Evolutionary conservation across 2,888 invertebrate species (phyloP).

Genomic region (Pachymerium ferrugineum): DNA sequence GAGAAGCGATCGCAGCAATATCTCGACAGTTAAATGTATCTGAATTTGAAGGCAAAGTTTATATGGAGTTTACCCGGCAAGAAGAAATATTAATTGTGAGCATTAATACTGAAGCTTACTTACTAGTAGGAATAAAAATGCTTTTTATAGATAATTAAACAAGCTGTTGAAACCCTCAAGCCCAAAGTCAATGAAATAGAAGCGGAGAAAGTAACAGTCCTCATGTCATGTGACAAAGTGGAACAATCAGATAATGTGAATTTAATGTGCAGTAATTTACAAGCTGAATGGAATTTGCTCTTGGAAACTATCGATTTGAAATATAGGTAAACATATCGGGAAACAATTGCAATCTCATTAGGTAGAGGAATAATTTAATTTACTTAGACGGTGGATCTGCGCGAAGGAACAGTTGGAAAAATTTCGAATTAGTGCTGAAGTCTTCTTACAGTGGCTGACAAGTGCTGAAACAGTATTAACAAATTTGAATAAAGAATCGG

Average conservation of each 20-base stretch:
- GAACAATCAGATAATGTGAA: not conserved
- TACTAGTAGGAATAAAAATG: too few relatives aligned
- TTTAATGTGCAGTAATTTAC: not conserved
- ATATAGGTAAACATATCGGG: not conserved
- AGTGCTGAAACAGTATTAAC: not conserved
- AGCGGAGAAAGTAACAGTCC: not conserved
- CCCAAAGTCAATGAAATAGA: not conserved
- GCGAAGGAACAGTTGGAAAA: not conserved
- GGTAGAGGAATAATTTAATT: not conserved
- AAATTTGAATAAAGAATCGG: not conserved
- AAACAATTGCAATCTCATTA: not conserved
- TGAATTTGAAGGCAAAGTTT: constrained; percentile 58
- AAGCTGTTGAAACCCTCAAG: not conserved
- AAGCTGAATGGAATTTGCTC: not conserved
- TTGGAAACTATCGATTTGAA: not conserved
- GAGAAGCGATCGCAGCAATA: constrained; percentile 54
- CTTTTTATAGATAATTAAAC: not conserved
- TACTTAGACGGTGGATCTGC: not conserved
- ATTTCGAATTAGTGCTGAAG: not conserved
- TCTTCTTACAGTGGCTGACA: not conserved
- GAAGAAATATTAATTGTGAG: constrained; percentile 55
- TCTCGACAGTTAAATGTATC: constrained; percentile 53
- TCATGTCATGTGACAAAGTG: not conserved
- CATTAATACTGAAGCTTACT: not conserved
- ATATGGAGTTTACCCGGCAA: constrained; percentile 61